Evolutionary conservation across 2,113 vertebrate genomes (phyloP).

Genomic region (Silurus asotus): DNA sequence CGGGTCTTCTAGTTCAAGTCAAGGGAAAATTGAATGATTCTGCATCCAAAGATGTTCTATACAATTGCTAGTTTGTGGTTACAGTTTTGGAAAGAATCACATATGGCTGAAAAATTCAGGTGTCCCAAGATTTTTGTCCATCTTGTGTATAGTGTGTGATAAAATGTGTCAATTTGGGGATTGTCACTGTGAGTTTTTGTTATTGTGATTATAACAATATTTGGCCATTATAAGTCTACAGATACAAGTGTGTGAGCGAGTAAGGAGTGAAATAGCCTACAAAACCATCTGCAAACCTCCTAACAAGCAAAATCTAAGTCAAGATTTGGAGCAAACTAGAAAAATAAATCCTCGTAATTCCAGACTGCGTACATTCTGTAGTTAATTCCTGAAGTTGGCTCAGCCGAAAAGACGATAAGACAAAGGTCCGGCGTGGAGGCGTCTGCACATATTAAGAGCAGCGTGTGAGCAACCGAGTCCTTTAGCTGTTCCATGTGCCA

Average conservation of each 20-base stretch:
- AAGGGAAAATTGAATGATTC: too few species aligned
- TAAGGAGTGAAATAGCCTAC: too few species aligned
- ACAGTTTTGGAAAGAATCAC: too few species aligned
- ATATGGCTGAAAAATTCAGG: too few species aligned
- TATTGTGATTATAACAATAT: not conserved
- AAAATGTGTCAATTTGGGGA: too few species aligned
- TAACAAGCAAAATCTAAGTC: not conserved
- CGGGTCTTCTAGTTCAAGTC: too few species aligned
- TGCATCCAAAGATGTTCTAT: too few species aligned
- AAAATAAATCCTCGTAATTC: not conserved
- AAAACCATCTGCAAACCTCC: not conserved
- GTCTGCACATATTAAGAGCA: not conserved
- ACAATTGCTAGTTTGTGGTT: too few species aligned
- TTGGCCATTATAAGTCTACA: not conserved
- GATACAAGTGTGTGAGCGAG: not conserved
- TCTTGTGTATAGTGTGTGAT: too few species aligned
- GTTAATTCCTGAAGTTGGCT: conserved; percentile 12
- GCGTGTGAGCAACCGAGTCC: not conserved
- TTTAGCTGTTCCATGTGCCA: not conserved
- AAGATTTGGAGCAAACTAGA: not conserved
- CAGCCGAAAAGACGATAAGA: not conserved
- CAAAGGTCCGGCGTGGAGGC: not conserved
- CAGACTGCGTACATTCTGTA: not conserved
- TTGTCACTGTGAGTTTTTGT: not conserved
- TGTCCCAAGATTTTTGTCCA: too few species aligned